A percentile compares a stretch with the other conserved stretches of the same genome.
Evolutionary conservation across 2,888 invertebrate species (phyloP).

Genomic region (Diabrotica balteata): DNA sequence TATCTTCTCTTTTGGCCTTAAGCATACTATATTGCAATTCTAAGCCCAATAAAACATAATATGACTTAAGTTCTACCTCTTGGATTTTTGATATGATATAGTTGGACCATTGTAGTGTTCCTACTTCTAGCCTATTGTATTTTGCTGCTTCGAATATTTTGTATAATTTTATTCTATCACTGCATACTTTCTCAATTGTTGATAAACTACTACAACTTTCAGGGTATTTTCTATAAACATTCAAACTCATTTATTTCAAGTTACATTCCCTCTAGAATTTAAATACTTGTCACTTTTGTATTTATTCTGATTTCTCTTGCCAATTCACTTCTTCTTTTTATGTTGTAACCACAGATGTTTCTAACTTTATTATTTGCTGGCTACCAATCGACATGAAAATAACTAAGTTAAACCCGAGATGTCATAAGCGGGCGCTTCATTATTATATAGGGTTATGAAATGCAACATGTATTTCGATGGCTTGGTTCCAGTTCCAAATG

Average conservation of each 20-base stretch:
- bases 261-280: too few species aligned
- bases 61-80: conserved; percentile 9
- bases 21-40: background rate
- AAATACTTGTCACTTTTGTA: too few species aligned
- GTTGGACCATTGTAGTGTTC: conserved; percentile 9
- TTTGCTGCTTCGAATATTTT: conserved; percentile 20
- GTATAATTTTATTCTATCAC: conserved; percentile 18
- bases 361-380: too few species aligned
- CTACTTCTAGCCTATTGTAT: background rate
- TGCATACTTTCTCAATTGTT: conserved; percentile 1
- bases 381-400: too few species aligned
- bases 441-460: too few species aligned
- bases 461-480: too few species aligned
- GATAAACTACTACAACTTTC: background rate
- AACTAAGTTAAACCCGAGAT: too few species aligned
- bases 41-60: conserved; percentile 8
- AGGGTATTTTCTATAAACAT: conserved; percentile 16
- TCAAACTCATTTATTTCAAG: conserved; percentile 3
- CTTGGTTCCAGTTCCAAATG: too few species aligned
- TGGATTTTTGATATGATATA: conserved; percentile 16
- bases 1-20: conserved; percentile 20
- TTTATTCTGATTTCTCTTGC: too few species aligned
- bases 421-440: too few species aligned
- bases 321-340: too few species aligned
- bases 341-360: too few species aligned